Base-by-base conservation (phyloP, 2,113 vertebrate species). In the Chitala chitala region DNA sequence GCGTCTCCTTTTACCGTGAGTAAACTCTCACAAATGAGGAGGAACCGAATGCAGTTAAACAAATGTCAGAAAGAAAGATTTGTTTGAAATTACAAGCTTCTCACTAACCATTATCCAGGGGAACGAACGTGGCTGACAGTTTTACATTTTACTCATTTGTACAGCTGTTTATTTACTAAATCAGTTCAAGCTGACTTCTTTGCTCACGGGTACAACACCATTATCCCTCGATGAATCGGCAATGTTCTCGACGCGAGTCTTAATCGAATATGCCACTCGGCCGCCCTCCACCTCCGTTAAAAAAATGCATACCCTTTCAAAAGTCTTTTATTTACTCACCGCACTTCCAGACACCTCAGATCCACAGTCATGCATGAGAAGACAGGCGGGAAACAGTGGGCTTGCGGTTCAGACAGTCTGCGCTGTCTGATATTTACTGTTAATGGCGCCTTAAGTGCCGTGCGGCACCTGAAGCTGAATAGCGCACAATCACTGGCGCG, bases 371-470 rank as follows among this genome's bases (percentile, higher is more conserved):
- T 53, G 46, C 44, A 46, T 12, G n/a, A 15, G 22, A 58, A 20
- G 77, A 72, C 77, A 75, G 68, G 55, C 8, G 63, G 70, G 75
- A 65, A 65, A 42, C 31, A 55, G 42, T 40, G 38, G 59, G 2
- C n/a, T 4, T 12, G 10, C 42, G 29, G n/a, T 31, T 68, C 40
- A 68, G 38, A 24, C 12, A 15, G 38, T 38, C 24, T 1, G 2
- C 20, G 64, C 24, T 36, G 53, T 22, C 51, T 5, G 6, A 20
- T 6, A 15, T 68, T 84, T 76, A 81, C 78, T 76, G 78, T 79
- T 85, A 85, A 85, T 89, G 82, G 80, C 71, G 75, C 82, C 86
- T 84, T 86, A 84, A 87, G 77, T 79, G 74, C 77, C 80, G 72
- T 72, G 72, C 72, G 75, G 84, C 81, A 84, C 83, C 82, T 79